These are phyloP conservation scores for Holothuria scabra DNA, from an alignment of 53 echinoderm and acorn worm genomes.

Conservation along the genomic window DNA sequence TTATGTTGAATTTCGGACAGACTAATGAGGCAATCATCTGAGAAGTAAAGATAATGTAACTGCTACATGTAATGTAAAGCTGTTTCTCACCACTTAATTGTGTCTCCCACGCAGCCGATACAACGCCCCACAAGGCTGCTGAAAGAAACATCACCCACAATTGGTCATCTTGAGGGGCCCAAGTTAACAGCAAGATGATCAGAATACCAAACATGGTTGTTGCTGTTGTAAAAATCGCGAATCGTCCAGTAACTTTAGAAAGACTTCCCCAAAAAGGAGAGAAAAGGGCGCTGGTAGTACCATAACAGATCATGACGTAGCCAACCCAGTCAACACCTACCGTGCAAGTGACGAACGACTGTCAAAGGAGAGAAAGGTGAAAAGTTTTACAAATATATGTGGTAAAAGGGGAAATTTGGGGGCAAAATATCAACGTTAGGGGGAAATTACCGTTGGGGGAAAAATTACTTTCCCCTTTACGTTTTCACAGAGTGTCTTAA, in stretches of 20 bases:
- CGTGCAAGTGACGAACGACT: conserved; percentile 94
- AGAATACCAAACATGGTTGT: conserved; percentile 62
- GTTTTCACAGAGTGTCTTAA: too few species aligned
- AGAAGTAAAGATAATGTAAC: too few species aligned
- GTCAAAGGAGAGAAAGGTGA: neutral
- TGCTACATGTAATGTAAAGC: too few species aligned
- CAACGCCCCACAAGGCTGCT: conserved; percentile 83
- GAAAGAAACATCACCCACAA: conserved; percentile 77
- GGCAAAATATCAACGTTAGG: too few species aligned
- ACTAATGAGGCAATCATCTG: too few species aligned
- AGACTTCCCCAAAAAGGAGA: conserved; percentile 74
- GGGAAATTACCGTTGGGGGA: too few species aligned
- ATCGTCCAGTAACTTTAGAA: conserved; percentile 74
- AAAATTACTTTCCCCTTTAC: too few species aligned
- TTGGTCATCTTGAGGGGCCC: conserved; percentile 66
- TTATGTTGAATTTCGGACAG: too few species aligned
- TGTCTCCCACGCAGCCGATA: conserved; percentile 88
- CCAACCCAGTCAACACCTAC: conserved; percentile 92
- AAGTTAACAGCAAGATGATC: conserved; percentile 68
- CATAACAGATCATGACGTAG: conserved; percentile 97
- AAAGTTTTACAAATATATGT: too few species aligned
- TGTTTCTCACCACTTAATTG: conserved; percentile 72
- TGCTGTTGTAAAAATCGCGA: conserved; percentile 71
- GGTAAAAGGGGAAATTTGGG: too few species aligned
- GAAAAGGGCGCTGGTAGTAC: conserved; percentile 74